Conservation (phyloP, 2,888 invertebrate genomes). For the Drosophila prostipennis region DNA sequence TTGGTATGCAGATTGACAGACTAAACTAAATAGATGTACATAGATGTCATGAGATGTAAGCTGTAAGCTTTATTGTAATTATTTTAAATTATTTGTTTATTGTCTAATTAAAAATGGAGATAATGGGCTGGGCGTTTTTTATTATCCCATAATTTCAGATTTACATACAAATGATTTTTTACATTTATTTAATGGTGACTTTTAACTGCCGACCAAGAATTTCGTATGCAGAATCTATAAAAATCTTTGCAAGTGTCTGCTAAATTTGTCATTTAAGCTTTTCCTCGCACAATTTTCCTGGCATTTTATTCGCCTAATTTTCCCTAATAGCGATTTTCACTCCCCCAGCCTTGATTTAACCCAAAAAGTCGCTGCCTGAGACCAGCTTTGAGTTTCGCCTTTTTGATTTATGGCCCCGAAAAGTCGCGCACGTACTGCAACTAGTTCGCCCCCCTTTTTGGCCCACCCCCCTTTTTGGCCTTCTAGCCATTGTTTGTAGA, state of each 20-base stretch:
- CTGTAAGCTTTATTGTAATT: neutral
- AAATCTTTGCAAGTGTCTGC: neutral
- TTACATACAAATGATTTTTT: no score
- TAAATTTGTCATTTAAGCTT: slow-evolving; percentile 4
- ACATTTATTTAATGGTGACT: no score
- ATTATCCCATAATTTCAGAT: no score
- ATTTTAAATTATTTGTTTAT: neutral
- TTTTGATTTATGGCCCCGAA: slow-evolving; percentile 68
- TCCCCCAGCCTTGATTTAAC: slow-evolving; percentile 1
- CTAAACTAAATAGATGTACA: neutral
- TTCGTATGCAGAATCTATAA: no score
- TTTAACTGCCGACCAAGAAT: no score
- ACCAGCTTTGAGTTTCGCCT: slow-evolving; percentile 41
- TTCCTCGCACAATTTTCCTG: slow-evolving; percentile 3
- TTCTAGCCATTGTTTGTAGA: slow-evolving; percentile 59
- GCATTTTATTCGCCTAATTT: slow-evolving; percentile 21
- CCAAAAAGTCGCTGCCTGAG: slow-evolving; percentile 14
- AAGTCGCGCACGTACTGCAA: slow-evolving; percentile 64
- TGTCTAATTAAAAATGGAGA: no score
- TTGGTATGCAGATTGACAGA: neutral
- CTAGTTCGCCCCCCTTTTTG: neutral
- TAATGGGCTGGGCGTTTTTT: no score
- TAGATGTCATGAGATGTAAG: neutral
- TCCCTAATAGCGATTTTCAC: slow-evolving; percentile 21
- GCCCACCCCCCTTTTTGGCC: neutral